A percentile compares a stretch with the other conserved stretches of the same genome.
Conservation (phyloP, 2,888 invertebrate genomes). For the Synergus gifuensis region DNA sequence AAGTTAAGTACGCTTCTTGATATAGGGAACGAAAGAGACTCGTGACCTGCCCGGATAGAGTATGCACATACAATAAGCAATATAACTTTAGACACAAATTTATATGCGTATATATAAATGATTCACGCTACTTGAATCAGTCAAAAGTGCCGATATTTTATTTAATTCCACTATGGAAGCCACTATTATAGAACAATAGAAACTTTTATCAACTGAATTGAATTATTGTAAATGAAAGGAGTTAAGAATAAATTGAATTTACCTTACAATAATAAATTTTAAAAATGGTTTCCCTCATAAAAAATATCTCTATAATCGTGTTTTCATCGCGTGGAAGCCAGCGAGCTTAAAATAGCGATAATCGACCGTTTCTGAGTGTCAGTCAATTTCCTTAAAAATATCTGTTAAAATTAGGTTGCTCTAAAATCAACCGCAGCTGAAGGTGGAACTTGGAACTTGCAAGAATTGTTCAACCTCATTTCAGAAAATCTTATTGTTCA, state of each 20-base stretch:
- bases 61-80: not conserved
- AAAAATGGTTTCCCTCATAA: not conserved
- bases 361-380: constrained; percentile 32
- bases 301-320: not conserved
- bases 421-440: constrained; percentile 6
- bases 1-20: constrained; percentile 15
- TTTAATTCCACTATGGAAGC: no score
- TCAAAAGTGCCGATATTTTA: not conserved
- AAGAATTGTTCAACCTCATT: constrained; percentile 10
- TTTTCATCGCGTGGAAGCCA: constrained; percentile 2
- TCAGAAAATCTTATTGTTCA: not conserved
- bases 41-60: not conserved
- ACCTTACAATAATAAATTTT: not conserved
- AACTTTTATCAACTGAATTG: no score
- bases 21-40: constrained; percentile 8
- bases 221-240: no score
- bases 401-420: not conserved
- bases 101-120: not conserved
- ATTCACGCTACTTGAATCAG: not conserved
- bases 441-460: not conserved
- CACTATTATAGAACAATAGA: no score
- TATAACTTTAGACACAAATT: not conserved
- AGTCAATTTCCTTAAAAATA: constrained; percentile 39
- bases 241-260: not conserved
- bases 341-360: constrained; percentile 26